These are phyloP conservation scores for Stomorhina lunata DNA, from an alignment of 2,888 invertebrate genomes.

Conservation along the genomic window DNA sequence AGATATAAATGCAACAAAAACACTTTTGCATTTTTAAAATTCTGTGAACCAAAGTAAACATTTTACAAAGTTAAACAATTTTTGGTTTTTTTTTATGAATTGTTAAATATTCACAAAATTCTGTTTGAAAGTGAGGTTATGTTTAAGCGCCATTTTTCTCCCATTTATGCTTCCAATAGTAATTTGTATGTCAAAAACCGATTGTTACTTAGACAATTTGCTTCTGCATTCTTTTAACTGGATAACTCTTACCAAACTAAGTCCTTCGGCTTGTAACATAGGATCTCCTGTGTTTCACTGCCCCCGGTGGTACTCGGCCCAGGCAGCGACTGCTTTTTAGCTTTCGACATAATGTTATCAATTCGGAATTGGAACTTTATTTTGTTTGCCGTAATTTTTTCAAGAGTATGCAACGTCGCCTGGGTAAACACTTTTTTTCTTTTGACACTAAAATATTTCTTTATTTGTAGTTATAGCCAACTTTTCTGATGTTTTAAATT, in stretches of 20 bases:
- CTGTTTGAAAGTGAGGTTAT: slow-evolving; percentile 62
- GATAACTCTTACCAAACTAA: slow-evolving; percentile 75
- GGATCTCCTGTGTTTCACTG: slow-evolving; percentile 72
- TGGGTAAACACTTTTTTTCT: not conserved
- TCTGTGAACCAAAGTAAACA: not conserved
- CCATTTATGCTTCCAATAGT: slow-evolving; percentile 2
- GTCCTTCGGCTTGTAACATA: slow-evolving; percentile 77
- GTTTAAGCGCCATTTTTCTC: slow-evolving; percentile 67
- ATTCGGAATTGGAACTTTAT: slow-evolving; percentile 77
- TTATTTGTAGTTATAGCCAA: not conserved
- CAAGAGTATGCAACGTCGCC: slow-evolving; percentile 10
- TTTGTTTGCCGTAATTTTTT: slow-evolving; percentile 73
- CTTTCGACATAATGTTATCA: slow-evolving; percentile 77
- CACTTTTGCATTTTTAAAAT: not conserved
- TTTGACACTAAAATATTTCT: not conserved
- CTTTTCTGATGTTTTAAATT: not conserved
- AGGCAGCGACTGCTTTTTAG: slow-evolving; percentile 76
- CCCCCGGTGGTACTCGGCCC: slow-evolving; percentile 44
- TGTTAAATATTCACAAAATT: not conserved
- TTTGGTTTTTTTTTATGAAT: not conserved
- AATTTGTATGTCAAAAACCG: not conserved
- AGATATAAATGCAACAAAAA: not conserved
- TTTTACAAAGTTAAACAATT: not conserved
- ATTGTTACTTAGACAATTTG: slow-evolving; percentile 12
- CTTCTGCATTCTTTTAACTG: not conserved